phyloP scores from a whole-genome alignment of 2,113 vertebrate species.

The Leiothrix lutea region DNA sequence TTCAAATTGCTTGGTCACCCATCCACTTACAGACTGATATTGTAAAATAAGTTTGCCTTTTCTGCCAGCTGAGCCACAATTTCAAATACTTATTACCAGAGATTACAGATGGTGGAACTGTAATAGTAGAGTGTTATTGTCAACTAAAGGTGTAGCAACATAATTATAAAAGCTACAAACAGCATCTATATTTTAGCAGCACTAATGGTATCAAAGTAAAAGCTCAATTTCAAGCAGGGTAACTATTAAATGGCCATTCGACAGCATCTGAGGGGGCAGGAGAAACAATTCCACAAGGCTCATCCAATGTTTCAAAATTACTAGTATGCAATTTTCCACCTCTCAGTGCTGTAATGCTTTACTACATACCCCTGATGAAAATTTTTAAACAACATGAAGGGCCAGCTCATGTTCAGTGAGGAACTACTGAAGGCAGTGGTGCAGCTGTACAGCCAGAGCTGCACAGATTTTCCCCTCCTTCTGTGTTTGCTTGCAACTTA shows the following conservation, averaged over 20 bases:
- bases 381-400: not conserved
- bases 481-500: not conserved
- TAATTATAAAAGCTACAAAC: constrained; percentile 28
- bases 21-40: not conserved
- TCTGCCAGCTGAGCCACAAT: not conserved
- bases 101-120: not conserved
- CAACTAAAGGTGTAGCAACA: constrained; percentile 2
- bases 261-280: not conserved
- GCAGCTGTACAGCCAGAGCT: not conserved
- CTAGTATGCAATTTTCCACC: not conserved
- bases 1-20: not conserved
- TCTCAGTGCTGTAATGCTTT: not conserved
- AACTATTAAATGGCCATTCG: not conserved
- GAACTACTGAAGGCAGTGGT: not conserved
- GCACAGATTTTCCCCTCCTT: not conserved
- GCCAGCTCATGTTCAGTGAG: not conserved
- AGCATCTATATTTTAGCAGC: not conserved
- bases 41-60: not conserved
- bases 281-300: not conserved
- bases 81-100: not conserved
- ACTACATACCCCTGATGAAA: not conserved
- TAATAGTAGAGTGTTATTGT: not conserved
- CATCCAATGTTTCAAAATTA: not conserved
- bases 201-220: constrained; percentile 13
- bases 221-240: not conserved